Percentiles rank a stretch among this genome's conserved stretches.
phyloP scores from a whole-genome alignment of 2,888 invertebrate genomes.

The Steinernema hermaphroditum region DNA sequence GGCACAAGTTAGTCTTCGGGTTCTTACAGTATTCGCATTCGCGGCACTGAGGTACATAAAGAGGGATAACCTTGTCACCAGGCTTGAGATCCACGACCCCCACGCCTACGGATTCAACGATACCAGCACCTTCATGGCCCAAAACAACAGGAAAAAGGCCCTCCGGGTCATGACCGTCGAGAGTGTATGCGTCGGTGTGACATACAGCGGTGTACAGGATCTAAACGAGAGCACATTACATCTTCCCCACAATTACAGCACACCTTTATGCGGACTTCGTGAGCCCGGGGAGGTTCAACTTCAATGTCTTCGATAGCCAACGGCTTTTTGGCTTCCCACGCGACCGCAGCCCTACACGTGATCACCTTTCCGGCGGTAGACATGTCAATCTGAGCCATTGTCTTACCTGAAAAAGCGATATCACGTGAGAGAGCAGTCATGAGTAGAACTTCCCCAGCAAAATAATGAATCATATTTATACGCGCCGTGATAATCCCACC shows the following conservation, averaged over 20 bases:
- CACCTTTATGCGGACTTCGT: slow-evolving; percentile 77
- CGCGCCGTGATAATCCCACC: background rate
- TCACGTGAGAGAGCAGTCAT: no score
- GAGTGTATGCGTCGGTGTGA: slow-evolving; percentile 33
- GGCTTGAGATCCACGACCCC: slow-evolving; percentile 61
- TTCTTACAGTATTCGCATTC: slow-evolving; percentile 94
- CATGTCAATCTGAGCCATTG: slow-evolving; percentile 24
- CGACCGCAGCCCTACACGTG: slow-evolving; percentile 89
- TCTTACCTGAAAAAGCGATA: no score
- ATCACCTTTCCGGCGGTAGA: slow-evolving; percentile 73
- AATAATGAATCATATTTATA: no score
- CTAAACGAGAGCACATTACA: slow-evolving; percentile 23
- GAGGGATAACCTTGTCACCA: slow-evolving; percentile 92
- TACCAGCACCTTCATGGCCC: slow-evolving; percentile 33
- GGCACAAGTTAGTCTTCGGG: slow-evolving; percentile 91
- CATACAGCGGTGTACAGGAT: slow-evolving; percentile 44
- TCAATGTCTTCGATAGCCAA: slow-evolving; percentile 86
- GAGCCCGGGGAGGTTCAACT: slow-evolving; percentile 88
- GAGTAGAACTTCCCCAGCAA: no score
- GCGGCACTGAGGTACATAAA: slow-evolving; percentile 93
- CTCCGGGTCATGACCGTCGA: slow-evolving; percentile 29
- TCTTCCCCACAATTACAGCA: background rate
- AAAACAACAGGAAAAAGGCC: slow-evolving; percentile 29
- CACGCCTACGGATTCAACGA: slow-evolving; percentile 15
- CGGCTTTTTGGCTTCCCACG: slow-evolving; percentile 90